Conservation (phyloP, 2,888 invertebrate species). For the Drosophila phalerata region DNA sequence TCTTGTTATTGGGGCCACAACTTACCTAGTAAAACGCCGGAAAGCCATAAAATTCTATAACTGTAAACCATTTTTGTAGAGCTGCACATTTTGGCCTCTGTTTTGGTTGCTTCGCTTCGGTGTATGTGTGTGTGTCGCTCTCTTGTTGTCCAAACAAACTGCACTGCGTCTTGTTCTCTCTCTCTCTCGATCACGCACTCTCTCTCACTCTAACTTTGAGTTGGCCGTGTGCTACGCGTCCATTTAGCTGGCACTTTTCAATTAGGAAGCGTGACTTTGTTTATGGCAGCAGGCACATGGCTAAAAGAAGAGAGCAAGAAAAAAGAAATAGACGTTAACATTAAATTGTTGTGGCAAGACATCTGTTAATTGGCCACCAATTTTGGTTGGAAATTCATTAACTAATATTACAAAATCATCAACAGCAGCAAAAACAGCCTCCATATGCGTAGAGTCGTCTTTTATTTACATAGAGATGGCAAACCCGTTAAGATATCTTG, state of each 20-base stretch:
- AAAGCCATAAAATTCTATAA: slow-evolving; percentile 84
- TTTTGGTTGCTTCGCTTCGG: slow-evolving; percentile 36
- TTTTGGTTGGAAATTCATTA: slow-evolving; percentile 53
- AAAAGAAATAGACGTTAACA: slow-evolving; percentile 13
- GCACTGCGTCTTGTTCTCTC: slow-evolving; percentile 32
- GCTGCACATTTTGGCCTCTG: slow-evolving; percentile 76
- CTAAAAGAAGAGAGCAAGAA: slow-evolving; percentile 47
- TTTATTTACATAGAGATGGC: slow-evolving; percentile 43
- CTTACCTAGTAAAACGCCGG: slow-evolving; percentile 84
- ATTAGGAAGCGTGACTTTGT: slow-evolving; percentile 71
- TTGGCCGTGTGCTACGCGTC: slow-evolving; percentile 66
- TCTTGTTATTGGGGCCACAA: slow-evolving; percentile 65
- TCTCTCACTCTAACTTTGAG: slow-evolving; percentile 8
- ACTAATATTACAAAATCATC: slow-evolving; percentile 55
- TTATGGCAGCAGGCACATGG: slow-evolving; percentile 77
- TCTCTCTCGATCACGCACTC: slow-evolving; percentile 26
- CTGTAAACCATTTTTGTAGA: slow-evolving; percentile 84
- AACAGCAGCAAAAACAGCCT: slow-evolving; percentile 22
- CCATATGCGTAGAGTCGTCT: slow-evolving; percentile 22
- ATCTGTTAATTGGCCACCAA: slow-evolving; percentile 49
- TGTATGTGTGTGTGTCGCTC: slow-evolving; percentile 26
- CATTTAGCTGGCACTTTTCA: slow-evolving; percentile 72
- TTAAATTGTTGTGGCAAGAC: slow-evolving; percentile 46
- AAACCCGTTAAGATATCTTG: slow-evolving; percentile 25
- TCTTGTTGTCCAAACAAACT: slow-evolving; percentile 43